Percentiles rank a stretch among this genome's conserved stretches.
These are phyloP conservation scores for Drosophila lacertosa DNA, from an alignment of 1,140 invertebrate species.

Conservation along the genomic window DNA sequence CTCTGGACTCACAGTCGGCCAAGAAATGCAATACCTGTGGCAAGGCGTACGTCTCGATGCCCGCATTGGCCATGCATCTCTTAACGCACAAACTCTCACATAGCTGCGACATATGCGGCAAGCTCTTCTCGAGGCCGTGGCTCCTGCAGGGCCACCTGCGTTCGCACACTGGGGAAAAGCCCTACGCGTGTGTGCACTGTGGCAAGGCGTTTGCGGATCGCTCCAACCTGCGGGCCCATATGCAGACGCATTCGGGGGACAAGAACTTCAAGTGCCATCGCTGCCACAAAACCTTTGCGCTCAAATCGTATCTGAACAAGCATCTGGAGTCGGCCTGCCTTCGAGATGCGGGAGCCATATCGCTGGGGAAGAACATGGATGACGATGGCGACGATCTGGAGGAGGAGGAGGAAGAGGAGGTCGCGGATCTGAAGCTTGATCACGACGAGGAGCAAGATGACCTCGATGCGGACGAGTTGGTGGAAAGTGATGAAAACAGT, in stretches of 20 bases:
- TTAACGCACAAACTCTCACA: conserved; percentile 96
- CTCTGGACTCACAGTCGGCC: conserved; percentile 95
- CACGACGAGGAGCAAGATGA: conserved; percentile 18
- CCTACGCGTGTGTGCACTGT: conserved; percentile 87
- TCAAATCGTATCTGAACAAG: conserved; percentile 99
- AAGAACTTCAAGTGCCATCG: conserved; percentile 95
- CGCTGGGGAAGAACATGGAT: conserved; percentile 39
- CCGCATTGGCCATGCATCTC: conserved; percentile 98
- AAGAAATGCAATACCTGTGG: conserved; percentile 97
- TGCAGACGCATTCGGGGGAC: conserved; percentile 95
- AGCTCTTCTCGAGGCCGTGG: conserved; percentile 96
- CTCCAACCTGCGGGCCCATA: conserved; percentile 95
- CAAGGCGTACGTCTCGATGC: conserved; percentile 98
- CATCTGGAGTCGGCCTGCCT: conserved; percentile 96
- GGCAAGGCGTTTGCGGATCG: conserved; percentile 89
- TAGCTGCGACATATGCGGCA: conserved; percentile 96
- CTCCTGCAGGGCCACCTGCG: conserved; percentile 92
- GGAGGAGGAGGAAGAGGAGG: conserved; percentile 46
- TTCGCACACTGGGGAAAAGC: conserved; percentile 89
- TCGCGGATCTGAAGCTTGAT: conserved; percentile 24
- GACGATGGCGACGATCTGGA: conserved; percentile 47
- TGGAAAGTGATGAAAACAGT: conserved; percentile 81
- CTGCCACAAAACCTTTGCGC: conserved; percentile 96
- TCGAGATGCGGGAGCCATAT: conserved; percentile 54
- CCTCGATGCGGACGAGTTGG: conserved; percentile 57